phyloP scores from a whole-genome alignment of 2,888 invertebrate genomes.

The Oxyteleia sp. region DNA sequence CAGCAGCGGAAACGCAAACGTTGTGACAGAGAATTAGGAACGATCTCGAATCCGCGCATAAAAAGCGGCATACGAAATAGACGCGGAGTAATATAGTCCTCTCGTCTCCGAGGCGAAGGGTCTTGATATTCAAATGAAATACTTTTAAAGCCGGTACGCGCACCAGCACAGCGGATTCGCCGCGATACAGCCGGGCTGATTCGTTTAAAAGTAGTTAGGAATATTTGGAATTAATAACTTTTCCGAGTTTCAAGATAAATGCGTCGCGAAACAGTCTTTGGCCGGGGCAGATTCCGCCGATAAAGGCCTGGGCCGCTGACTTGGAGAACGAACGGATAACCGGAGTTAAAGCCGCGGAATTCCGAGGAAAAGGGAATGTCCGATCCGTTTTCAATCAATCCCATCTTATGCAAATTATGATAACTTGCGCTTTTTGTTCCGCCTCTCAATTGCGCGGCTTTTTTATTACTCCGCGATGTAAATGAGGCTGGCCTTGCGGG shows the following conservation, averaged over 20 bases:
- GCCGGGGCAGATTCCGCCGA: conserved; percentile 58
- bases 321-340: conserved; percentile 44
- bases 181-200: conserved; percentile 68
- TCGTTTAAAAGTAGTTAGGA: conserved; percentile 72
- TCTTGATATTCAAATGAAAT: conserved; percentile 73
- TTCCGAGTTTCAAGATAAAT: conserved; percentile 69
- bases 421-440: conserved; percentile 20
- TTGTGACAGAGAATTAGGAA: conserved; percentile 32
- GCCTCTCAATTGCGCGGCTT: neutral
- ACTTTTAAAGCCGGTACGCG: conserved; percentile 68
- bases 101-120: conserved; percentile 35
- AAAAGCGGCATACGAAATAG: conserved; percentile 46
- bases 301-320: conserved; percentile 55
- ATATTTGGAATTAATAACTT: conserved; percentile 73
- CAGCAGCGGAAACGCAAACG: no score
- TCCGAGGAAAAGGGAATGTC: conserved; percentile 5
- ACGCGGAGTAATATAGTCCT: conserved; percentile 58
- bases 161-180: conserved; percentile 22
- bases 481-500: neutral
- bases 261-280: conserved; percentile 69
- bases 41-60: conserved; percentile 23
- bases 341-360: conserved; percentile 35
- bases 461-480: conserved; percentile 1
- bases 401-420: conserved; percentile 36
- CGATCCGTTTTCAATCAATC: conserved; percentile 54